phyloP scores from a whole-genome alignment of 1,140 invertebrate species.

The Aplysia californica region DNA sequence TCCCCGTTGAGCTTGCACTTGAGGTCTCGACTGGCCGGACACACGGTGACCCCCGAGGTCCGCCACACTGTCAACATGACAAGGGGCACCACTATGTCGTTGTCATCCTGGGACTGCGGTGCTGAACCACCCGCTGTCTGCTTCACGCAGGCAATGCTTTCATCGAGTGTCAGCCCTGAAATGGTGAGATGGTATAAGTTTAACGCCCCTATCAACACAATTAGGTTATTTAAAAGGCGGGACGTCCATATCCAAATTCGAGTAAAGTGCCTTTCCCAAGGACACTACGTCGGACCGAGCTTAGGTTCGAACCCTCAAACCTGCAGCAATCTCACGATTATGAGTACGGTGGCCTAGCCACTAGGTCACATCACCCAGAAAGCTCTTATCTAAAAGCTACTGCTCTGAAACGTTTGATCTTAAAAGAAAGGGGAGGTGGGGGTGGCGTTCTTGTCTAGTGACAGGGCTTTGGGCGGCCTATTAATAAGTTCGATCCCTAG shows the following conservation, averaged over 20 bases:
- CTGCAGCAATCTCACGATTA: no score
- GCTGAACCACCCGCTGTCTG: background rate
- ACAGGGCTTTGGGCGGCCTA: no score
- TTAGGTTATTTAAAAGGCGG: background rate
- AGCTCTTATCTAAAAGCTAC: no score
- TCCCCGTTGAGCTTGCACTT: constrained; percentile 17
- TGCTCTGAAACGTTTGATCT: no score
- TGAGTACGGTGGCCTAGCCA: no score
- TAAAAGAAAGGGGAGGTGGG: no score
- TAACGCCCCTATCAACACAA: background rate
- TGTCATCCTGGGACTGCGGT: background rate
- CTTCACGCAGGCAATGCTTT: constrained; percentile 8
- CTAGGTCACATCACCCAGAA: no score
- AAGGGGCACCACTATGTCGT: constrained; percentile 14
- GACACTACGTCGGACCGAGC: no score
- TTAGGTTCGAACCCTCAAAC: no score
- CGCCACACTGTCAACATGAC: constrained; percentile 21
- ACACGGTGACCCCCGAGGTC: constrained; percentile 16
- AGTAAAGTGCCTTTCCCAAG: background rate
- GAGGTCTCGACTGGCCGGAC: constrained; percentile 19
- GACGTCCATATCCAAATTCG: background rate
- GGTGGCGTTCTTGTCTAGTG: no score
- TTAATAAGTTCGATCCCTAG: no score
- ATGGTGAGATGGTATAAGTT: background rate
- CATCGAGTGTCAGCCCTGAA: constrained; percentile 20